Base-by-base conservation (phyloP, 2,797 vertebrate species). In the Danio jaintianensis region DNA sequence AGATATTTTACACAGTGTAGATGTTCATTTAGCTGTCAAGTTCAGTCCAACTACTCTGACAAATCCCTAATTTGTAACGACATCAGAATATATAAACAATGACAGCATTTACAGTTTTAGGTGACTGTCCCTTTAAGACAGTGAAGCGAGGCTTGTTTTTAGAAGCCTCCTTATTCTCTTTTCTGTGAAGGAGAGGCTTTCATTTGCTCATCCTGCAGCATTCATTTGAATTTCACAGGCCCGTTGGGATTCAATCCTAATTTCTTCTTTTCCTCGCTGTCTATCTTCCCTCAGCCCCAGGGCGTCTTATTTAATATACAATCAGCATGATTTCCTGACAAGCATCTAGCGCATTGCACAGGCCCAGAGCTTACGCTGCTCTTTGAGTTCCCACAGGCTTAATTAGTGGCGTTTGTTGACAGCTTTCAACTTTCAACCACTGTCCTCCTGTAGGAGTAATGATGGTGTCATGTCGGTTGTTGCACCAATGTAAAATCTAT, bases 361-460 rank as follows among this genome's bases (percentile, higher is more conserved):
- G 20, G 62, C 67, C 45, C 18, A 50, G 52, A 79, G 40, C 58
- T 82, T 73, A 85, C 82, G 36, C 58, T 66, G 81, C 42, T 81
- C 72, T 86, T 85, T 88, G 86, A 88, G 91, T 88, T 93, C 90
- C 91, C 90, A 83, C 77, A 88, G 91, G 92, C 89, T 93, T 93
- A 93, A 93, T 93, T 93, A 94, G 90, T 78, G 67, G 85, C 50
- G 48, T 85, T 85, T 83, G 81, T 58, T 81, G 86, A 88, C 78
- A 75, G 75, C 82, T 68, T 83, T 20, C 29, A 55, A 84, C 69
- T 42, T 77, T 80, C 42, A 43, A 66, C 69, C 53, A 78, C 75
- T 55, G 12, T 50, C 52, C 50, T 71, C 68, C 48, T 64, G 38
- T 64, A 18, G 43, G 66, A 61, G 59, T 80, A 81, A 83, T 79